Evolutionary conservation across 2,113 vertebrate species (phyloP).

Genomic region (Dipodomys merriami): DNA sequence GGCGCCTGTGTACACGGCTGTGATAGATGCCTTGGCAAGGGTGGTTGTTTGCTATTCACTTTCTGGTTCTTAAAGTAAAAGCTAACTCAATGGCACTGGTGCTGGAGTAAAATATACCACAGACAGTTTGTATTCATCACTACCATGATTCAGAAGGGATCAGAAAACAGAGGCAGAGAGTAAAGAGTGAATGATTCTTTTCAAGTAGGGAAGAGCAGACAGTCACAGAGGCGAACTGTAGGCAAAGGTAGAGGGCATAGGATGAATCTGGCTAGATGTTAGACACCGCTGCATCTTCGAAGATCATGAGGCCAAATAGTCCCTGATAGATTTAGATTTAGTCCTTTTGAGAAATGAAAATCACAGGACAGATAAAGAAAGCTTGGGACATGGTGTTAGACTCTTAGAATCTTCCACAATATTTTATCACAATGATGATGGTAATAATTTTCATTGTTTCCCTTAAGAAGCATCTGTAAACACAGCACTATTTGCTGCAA

Average conservation of each 20-base stretch:
- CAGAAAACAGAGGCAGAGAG: constrained; percentile 5
- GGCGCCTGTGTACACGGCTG: background rate
- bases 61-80: constrained; percentile 39
- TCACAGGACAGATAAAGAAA: background rate
- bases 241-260: background rate
- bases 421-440: background rate
- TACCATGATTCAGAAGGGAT: background rate
- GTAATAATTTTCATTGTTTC: background rate
- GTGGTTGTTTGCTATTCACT: background rate
- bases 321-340: constrained; percentile 45
- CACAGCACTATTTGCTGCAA: background rate
- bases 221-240: background rate
- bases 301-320: constrained; percentile 5
- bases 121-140: background rate
- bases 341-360: constrained; percentile 46
- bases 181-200: constrained; percentile 21
- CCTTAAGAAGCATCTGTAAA: constrained; percentile 17
- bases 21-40: background rate
- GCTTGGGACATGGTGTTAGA: background rate
- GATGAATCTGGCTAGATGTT: background rate
- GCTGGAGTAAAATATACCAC: background rate
- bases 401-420: background rate
- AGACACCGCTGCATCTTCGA: constrained; percentile 33
- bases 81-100: background rate
- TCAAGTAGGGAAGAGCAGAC: constrained; percentile 43